A percentile compares a stretch with the other conserved stretches of the same genome.
phyloP scores from a whole-genome alignment of 2,797 vertebrate species.

The Coregonus sp. region DNA sequence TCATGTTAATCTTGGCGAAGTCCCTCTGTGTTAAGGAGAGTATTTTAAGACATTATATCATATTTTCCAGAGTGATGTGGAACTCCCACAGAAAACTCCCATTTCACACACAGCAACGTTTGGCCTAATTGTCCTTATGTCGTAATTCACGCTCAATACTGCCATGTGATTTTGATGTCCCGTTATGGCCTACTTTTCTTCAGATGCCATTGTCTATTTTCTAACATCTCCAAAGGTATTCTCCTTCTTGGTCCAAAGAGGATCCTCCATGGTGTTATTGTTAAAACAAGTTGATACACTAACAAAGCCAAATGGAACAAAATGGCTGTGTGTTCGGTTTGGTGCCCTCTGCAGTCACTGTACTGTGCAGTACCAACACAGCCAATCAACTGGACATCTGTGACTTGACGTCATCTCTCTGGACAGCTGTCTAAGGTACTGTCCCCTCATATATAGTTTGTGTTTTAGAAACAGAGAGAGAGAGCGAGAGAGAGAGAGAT shows the following conservation, averaged over 20 bases:
- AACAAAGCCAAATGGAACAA: background rate
- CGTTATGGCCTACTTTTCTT: background rate
- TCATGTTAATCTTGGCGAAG: conserved; percentile 40
- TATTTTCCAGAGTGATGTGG: conserved; percentile 66
- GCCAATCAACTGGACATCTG: background rate
- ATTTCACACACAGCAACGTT: conserved; percentile 54
- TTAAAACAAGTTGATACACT: background rate
- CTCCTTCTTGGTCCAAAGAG: background rate
- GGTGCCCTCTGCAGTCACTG: background rate
- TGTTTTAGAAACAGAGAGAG: background rate
- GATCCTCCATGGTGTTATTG: background rate
- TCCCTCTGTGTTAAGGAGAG: conserved; percentile 49
- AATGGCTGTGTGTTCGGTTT: background rate
- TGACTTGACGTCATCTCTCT: background rate
- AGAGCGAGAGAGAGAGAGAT: background rate
- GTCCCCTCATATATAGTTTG: background rate
- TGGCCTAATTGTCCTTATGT: conserved; percentile 45
- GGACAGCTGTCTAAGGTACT: background rate
- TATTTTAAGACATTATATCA: conserved; percentile 70
- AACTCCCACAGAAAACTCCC: conserved; percentile 35
- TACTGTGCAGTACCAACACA: background rate
- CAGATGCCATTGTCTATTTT: background rate
- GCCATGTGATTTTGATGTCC: background rate
- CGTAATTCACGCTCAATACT: background rate
- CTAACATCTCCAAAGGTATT: background rate